These are phyloP conservation scores for Sebastes cheni DNA, from an alignment of 2,797 vertebrate genomes.

Conservation along the genomic window DNA sequence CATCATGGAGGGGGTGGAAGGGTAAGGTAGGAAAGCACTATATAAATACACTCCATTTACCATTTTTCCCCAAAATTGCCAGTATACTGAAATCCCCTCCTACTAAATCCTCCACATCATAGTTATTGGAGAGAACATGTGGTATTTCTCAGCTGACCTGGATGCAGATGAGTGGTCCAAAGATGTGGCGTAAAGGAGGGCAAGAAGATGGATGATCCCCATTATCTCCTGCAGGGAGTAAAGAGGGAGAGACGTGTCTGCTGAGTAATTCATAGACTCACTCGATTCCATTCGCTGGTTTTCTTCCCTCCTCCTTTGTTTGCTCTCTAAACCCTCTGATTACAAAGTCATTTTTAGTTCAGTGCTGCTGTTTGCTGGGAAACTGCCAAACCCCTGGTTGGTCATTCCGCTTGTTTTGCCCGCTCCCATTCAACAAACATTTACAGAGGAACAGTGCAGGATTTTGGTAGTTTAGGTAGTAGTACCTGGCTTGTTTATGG, in stretches of 20 bases:
- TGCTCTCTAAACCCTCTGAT: constrained; percentile 69
- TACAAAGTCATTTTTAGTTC: constrained; percentile 67
- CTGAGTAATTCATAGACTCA: constrained; percentile 74
- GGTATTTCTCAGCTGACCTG: constrained; percentile 68
- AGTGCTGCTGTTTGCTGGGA: constrained; percentile 52
- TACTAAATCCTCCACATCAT: neutral
- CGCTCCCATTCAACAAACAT: constrained; percentile 61
- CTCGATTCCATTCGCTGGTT: constrained; percentile 58
- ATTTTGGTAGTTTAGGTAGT: constrained; percentile 26
- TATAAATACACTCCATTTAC: neutral
- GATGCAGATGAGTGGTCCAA: constrained; percentile 69
- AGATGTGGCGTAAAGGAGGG: constrained; percentile 68
- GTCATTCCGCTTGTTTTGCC: constrained; percentile 50
- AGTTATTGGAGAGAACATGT: constrained; percentile 35
- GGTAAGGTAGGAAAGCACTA: neutral
- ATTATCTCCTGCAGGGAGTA: constrained; percentile 71
- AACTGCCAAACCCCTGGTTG: constrained; percentile 45
- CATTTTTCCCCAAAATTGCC: neutral
- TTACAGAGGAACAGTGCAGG: constrained; percentile 23
- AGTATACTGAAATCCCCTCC: neutral
- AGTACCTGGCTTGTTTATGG: constrained; percentile 11
- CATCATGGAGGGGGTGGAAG: no score
- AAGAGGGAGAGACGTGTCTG: constrained; percentile 59
- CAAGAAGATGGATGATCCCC: constrained; percentile 76
- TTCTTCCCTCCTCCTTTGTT: constrained; percentile 57